These are phyloP conservation scores for Lepisosteus osseus DNA, from an alignment of 2,113 vertebrate genomes.

Conservation along the genomic window DNA sequence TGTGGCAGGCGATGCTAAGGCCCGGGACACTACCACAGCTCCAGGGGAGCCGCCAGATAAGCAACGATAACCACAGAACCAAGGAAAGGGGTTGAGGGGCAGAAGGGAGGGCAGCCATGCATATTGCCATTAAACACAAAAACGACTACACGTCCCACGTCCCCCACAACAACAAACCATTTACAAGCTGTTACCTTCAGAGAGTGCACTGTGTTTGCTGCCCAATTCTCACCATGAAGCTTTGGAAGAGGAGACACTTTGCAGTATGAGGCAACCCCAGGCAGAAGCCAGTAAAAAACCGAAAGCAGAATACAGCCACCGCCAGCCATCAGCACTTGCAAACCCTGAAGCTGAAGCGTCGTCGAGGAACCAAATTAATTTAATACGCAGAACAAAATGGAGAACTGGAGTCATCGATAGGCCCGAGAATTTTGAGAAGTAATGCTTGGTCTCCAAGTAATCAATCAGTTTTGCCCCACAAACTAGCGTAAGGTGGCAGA, in stretches of 20 bases:
- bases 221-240: background rate
- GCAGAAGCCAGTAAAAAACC: background rate
- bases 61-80: slow-evolving; percentile 30
- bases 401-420: too few species aligned
- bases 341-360: too few species aligned
- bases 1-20: background rate
- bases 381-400: too few species aligned
- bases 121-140: slow-evolving; percentile 20
- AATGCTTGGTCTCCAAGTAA: too few species aligned
- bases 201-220: background rate
- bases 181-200: background rate
- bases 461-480: too few species aligned
- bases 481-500: too few species aligned
- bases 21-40: slow-evolving; percentile 30
- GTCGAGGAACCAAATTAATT: too few species aligned
- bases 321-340: too few species aligned
- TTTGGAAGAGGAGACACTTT: background rate
- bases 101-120: slow-evolving; percentile 47
- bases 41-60: slow-evolving; percentile 41
- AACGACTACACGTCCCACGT: too few species aligned
- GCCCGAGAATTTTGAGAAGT: too few species aligned
- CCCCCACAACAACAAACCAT: background rate
- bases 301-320: too few species aligned
- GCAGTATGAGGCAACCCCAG: background rate
- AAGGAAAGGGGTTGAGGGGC: slow-evolving; percentile 19